Evolutionary conservation across 2,113 vertebrate genomes (phyloP).

Genomic region (Leptocoma aspasia): DNA sequence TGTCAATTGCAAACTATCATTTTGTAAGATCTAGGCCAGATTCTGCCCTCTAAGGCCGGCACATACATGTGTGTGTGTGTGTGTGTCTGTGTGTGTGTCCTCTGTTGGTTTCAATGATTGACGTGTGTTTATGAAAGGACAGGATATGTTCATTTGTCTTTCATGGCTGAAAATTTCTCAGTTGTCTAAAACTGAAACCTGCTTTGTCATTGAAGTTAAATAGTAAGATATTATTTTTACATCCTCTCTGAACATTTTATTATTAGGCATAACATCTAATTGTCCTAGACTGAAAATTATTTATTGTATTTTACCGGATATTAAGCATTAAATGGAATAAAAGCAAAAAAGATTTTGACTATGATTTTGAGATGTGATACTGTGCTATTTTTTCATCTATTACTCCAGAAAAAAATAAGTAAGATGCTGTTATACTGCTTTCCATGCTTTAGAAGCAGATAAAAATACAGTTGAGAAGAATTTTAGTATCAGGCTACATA

Average conservation of each 20-base stretch:
- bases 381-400: neutral
- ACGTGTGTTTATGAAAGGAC: neutral
- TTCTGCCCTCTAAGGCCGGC: neutral
- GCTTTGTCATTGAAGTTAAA: slow-evolving; percentile 17
- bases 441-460: neutral
- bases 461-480: neutral
- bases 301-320: slow-evolving; percentile 38
- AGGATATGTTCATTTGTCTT: neutral
- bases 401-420: neutral
- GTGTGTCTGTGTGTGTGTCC: neutral
- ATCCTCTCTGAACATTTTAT: slow-evolving; percentile 40
- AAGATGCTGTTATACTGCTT: neutral
- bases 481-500: neutral
- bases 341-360: slow-evolving; percentile 31
- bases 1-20: neutral
- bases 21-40: neutral
- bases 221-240: slow-evolving; percentile 43
- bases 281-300: slow-evolving; percentile 26
- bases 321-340: slow-evolving; percentile 33
- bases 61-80: rapidly evolving
- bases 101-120: neutral
- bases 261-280: slow-evolving; percentile 39
- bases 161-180: neutral
- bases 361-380: neutral
- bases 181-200: neutral